Evolutionary conservation across 2,888 invertebrate species (phyloP).

Genomic region (Cryptocephalus moraei): DNA sequence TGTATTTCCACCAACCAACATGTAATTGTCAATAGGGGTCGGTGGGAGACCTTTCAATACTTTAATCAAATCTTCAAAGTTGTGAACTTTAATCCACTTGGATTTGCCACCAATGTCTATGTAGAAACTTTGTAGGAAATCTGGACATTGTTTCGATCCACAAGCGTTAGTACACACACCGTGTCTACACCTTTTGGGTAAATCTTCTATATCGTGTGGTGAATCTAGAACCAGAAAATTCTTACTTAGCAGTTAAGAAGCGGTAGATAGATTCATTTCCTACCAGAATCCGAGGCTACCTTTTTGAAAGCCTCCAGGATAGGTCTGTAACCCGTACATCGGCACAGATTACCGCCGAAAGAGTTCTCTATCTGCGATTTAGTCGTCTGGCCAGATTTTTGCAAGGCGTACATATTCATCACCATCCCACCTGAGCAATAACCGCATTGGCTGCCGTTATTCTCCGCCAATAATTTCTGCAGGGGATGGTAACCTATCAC

Average conservation of each 20-base stretch:
- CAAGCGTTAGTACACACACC: constrained; percentile 32
- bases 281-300: constrained; percentile 42
- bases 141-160: constrained; percentile 20
- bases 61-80: constrained; percentile 45
- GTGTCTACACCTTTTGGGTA: constrained; percentile 18
- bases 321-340: constrained; percentile 60
- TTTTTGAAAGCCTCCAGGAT: constrained; percentile 55
- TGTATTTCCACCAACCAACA: constrained; percentile 64
- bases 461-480: too few species aligned
- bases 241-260: not conserved
- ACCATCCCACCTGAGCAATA: constrained; percentile 68
- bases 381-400: constrained; percentile 37
- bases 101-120: constrained; percentile 32
- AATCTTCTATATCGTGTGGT: constrained; percentile 39
- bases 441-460: constrained; percentile 59
- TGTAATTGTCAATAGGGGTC: constrained; percentile 38
- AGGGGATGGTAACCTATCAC: constrained; percentile 52
- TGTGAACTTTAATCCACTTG: constrained; percentile 49
- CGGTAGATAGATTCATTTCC: constrained; percentile 10
- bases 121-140: constrained; percentile 19
- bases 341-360: constrained; percentile 60
- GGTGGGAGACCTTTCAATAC: constrained; percentile 40
- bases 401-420: constrained; percentile 58
- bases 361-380: constrained; percentile 56
- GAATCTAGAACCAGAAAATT: not conserved